Conservation (phyloP, 2,888 invertebrate genomes). For the Mythimna ferrago region DNA sequence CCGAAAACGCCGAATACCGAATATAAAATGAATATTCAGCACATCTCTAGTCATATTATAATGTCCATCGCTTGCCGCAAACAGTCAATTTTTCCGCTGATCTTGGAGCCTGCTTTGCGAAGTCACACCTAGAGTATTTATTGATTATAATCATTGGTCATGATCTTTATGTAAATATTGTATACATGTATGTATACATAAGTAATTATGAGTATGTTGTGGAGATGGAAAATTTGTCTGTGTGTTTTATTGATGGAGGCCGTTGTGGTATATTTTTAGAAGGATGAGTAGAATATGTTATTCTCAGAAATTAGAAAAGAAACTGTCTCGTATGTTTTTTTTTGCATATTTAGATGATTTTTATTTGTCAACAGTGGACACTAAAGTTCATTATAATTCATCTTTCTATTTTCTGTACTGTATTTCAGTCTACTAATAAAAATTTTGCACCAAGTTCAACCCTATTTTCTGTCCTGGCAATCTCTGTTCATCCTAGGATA, state of each 20-base stretch:
- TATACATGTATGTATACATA: conserved; percentile 3
- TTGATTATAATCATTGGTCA: conserved; percentile 45
- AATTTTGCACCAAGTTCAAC: too few relatives aligned
- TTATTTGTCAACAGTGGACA: not conserved
- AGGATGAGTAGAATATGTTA: not conserved
- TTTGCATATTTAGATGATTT: not conserved
- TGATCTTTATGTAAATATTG: conserved; percentile 47
- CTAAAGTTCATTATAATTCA: too few relatives aligned
- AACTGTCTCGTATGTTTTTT: not conserved
- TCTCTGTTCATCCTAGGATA: too few relatives aligned
- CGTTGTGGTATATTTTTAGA: conserved; percentile 2
- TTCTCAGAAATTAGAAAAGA: not conserved
- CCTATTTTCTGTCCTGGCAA: too few relatives aligned
- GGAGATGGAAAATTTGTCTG: conserved; percentile 19
- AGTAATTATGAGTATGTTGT: conserved; percentile 29
- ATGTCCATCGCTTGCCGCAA: not conserved
- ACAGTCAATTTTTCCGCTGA: conserved; percentile 49
- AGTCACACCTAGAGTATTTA: conserved; percentile 47
- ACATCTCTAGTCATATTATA: not conserved
- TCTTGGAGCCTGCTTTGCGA: conserved; percentile 24
- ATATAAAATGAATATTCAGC: too few relatives aligned
- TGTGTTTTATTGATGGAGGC: conserved; percentile 11
- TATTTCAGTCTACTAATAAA: too few relatives aligned
- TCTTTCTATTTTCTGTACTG: too few relatives aligned
- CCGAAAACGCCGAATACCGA: too few relatives aligned